Percentiles rank a stretch among this genome's conserved stretches.
Conservation (phyloP, 2,888 invertebrate genomes). For the Metopia argyrocephala region DNA sequence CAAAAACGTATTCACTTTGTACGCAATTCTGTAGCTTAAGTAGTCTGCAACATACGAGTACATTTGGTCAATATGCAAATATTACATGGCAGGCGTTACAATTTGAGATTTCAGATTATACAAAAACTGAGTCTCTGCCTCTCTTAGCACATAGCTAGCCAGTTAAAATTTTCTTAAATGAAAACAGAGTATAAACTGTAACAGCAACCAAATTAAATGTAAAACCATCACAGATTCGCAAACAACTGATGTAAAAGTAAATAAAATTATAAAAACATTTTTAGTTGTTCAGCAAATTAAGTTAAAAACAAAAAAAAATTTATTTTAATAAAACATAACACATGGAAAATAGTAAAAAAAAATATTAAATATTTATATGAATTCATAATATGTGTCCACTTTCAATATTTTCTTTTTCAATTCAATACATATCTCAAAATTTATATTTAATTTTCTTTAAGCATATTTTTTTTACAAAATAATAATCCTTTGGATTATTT, state of each 20-base stretch:
- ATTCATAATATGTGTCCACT: too few species aligned
- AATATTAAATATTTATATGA: too few species aligned
- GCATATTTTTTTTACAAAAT: too few species aligned
- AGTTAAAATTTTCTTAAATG: neutral
- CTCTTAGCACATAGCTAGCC: neutral
- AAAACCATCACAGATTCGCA: constrained; percentile 32
- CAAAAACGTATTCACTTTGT: neutral
- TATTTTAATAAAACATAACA: neutral
- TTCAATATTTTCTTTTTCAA: too few species aligned
- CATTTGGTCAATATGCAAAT: constrained; percentile 5
- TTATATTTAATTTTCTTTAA: too few species aligned
- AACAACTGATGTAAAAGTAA: constrained; percentile 41
- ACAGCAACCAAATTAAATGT: constrained; percentile 39
- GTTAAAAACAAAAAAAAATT: neutral
- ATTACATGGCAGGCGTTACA: constrained; percentile 42
- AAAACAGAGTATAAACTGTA: neutral
- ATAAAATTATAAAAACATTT: constrained; percentile 34
- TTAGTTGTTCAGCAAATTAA: neutral
- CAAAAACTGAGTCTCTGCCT: neutral
- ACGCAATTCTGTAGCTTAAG: neutral
- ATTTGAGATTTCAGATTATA: neutral
- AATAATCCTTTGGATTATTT: too few species aligned
- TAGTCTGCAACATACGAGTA: neutral
- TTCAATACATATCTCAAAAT: constrained; percentile 6
- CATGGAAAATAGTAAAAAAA: neutral